Conservation (phyloP, 2,888 invertebrate species). For the Scrobipalpa costella region DNA sequence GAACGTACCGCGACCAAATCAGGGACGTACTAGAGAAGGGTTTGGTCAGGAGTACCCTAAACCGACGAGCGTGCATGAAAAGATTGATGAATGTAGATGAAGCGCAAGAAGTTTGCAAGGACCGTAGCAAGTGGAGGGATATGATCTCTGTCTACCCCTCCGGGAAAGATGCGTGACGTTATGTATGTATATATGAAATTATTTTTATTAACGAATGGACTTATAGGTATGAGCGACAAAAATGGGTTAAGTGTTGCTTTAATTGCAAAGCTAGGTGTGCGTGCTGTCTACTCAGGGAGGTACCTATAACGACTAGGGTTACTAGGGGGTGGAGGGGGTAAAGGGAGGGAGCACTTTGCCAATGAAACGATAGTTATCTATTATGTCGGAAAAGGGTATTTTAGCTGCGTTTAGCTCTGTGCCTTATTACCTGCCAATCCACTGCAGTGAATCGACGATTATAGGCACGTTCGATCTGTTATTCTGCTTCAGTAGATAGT, state of each 20-base stretch:
- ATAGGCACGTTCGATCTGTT: background rate
- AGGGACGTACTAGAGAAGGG: too few species aligned
- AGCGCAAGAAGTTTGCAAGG: too few species aligned
- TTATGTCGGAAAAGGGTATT: conserved; percentile 16
- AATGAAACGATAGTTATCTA: conserved; percentile 27
- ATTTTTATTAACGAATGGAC: too few species aligned
- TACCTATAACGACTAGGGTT: background rate
- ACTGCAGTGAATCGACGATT: background rate
- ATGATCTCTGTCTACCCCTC: too few species aligned
- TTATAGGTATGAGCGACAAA: too few species aligned
- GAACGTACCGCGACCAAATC: too few species aligned
- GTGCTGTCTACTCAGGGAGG: background rate
- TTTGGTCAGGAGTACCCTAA: too few species aligned
- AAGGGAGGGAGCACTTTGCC: conserved; percentile 26
- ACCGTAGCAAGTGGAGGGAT: too few species aligned
- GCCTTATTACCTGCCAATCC: conserved; percentile 18
- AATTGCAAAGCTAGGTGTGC: conserved; percentile 1
- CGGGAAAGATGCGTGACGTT: too few species aligned
- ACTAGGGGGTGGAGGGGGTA: conserved; percentile 5
- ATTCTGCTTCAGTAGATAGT: background rate
- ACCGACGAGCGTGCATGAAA: too few species aligned
- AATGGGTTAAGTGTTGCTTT: background rate
- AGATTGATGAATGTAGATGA: too few species aligned
- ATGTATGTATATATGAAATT: too few species aligned
- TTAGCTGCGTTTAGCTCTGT: conserved; percentile 6